A percentile compares a stretch with the other conserved stretches of the same genome.
These are phyloP conservation scores for Lophotis ruficrista DNA, from an alignment of 2,113 vertebrate genomes.

Conservation along the genomic window DNA sequence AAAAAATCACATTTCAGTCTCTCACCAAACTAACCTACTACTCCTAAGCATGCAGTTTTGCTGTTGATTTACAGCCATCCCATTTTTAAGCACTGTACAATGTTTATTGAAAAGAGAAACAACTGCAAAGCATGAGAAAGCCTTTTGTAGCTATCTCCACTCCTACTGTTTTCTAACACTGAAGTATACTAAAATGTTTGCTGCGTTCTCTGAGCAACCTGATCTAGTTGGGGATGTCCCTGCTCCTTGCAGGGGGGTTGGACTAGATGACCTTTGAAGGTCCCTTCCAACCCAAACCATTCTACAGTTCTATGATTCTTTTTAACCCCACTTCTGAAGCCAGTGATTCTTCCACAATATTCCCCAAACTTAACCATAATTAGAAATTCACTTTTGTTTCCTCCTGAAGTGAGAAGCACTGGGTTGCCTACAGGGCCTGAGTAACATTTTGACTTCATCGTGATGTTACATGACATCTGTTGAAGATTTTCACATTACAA, in stretches of 20 bases:
- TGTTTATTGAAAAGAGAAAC: not conserved
- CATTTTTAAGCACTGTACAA: not conserved
- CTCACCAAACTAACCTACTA: not conserved
- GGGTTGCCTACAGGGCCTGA: not conserved
- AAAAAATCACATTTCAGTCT: not conserved
- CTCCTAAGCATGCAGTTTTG: not conserved
- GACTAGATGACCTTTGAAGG: too few species aligned
- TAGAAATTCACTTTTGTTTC: not conserved
- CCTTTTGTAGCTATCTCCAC: not conserved
- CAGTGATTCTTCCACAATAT: not conserved
- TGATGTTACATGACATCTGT: not conserved
- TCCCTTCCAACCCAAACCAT: too few species aligned
- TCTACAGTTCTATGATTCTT: not conserved
- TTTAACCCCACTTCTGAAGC: not conserved
- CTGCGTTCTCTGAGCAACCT: not conserved
- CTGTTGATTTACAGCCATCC: not conserved
- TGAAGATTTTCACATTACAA: constrained; percentile 24
- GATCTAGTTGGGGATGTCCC: too few species aligned
- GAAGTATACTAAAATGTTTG: not conserved
- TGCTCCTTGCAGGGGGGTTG: too few species aligned
- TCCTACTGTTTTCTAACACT: not conserved
- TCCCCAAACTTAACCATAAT: not conserved
- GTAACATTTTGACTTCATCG: not conserved
- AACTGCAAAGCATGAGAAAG: not conserved
- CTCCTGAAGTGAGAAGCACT: not conserved